A percentile compares a stretch with the other conserved stretches of the same genome.
phyloP scores from a whole-genome alignment of 2,797 vertebrate species.

The Gobionotothen gibberifrons region DNA sequence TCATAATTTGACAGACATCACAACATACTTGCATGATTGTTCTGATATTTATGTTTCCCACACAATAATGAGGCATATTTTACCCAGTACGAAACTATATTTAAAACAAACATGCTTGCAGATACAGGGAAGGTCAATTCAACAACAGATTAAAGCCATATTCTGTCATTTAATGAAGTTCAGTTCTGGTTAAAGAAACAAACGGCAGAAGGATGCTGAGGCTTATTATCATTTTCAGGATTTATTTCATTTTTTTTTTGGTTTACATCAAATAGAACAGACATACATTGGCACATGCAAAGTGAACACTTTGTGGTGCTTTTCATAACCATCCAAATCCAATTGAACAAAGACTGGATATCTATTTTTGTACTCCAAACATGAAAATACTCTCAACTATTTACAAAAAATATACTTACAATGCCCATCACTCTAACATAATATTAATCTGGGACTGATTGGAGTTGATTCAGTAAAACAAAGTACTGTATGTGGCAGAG shows the following conservation, averaged over 20 bases:
- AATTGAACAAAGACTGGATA: constrained; percentile 80
- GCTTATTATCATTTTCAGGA: constrained; percentile 76
- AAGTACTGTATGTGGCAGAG: constrained; percentile 72
- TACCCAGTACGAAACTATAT: constrained; percentile 76
- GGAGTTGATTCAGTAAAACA: constrained; percentile 60
- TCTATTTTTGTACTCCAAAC: constrained; percentile 81
- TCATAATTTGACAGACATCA: constrained; percentile 81
- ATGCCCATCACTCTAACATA: constrained; percentile 73
- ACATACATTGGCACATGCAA: constrained; percentile 86
- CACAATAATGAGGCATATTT: constrained; percentile 73
- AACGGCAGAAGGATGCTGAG: constrained; percentile 74
- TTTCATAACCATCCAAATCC: constrained; percentile 80
- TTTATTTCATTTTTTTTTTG: constrained; percentile 71
- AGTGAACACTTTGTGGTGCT: constrained; percentile 85
- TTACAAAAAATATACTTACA: constrained; percentile 83
- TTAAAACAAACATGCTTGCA: constrained; percentile 83
- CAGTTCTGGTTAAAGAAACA: constrained; percentile 60
- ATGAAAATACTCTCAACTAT: constrained; percentile 86
- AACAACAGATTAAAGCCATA: constrained; percentile 81
- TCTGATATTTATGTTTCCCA: constrained; percentile 72
- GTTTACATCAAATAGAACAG: constrained; percentile 85
- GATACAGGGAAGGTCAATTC: constrained; percentile 58
- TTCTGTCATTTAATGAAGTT: constrained; percentile 67
- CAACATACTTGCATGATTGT: constrained; percentile 82
- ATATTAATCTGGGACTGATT: constrained; percentile 61